These are phyloP conservation scores for Hippopotamyrus pictus DNA, from an alignment of 2,797 vertebrate genomes.

Conservation along the genomic window DNA sequence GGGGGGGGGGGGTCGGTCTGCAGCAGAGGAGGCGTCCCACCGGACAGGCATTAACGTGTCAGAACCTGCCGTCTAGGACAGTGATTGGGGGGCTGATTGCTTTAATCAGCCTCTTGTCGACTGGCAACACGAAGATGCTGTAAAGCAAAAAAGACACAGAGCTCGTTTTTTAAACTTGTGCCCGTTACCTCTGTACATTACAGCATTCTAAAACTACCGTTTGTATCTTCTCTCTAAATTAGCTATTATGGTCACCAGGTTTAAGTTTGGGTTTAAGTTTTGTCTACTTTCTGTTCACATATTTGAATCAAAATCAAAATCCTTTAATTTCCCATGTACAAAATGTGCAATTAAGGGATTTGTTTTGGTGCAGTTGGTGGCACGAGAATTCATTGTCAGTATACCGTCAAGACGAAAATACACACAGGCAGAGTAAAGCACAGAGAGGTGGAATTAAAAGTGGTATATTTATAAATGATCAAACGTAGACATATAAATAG, in stretches of 20 bases:
- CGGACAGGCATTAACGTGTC: background rate
- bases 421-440: background rate
- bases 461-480: background rate
- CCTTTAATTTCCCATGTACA: background rate
- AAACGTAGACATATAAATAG: background rate
- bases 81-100: conserved; percentile 12
- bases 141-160: background rate
- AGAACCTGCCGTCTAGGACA: background rate
- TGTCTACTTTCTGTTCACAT: background rate
- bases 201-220: background rate
- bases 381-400: background rate
- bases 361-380: background rate
- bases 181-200: background rate
- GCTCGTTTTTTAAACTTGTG: background rate
- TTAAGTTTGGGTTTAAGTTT: background rate
- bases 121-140: background rate
- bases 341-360: background rate
- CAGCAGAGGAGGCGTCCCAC: background rate
- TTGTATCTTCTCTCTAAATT: background rate
- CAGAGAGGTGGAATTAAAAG: background rate
- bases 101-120: conserved; percentile 3
- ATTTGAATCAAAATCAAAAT: background rate
- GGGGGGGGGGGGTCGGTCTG: background rate
- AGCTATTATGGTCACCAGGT: background rate
- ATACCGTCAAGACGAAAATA: background rate